A percentile compares a stretch with the other conserved stretches of the same genome.
phyloP scores from a whole-genome alignment of 2,797 vertebrate species.

The Tragopan temminckii region DNA sequence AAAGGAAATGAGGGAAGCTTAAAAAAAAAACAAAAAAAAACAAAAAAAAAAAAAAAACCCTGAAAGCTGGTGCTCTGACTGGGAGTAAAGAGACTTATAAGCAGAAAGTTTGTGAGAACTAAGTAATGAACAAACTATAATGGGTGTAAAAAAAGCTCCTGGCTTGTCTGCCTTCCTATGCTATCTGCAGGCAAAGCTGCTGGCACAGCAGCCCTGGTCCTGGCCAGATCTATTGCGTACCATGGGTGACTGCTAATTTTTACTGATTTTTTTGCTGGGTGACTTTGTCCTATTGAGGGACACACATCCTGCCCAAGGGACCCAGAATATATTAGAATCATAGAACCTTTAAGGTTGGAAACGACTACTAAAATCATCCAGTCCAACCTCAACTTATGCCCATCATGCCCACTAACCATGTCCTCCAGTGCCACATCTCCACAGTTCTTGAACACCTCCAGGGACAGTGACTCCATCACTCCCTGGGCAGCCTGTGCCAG shows the following conservation, averaged over 20 bases:
- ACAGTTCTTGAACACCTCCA: too few relatives aligned
- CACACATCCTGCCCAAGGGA: too few relatives aligned
- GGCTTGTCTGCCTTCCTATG: background rate
- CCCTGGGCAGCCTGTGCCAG: too few relatives aligned
- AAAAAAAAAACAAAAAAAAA: fast-evolving
- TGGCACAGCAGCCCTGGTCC: background rate
- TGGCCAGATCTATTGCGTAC: background rate
- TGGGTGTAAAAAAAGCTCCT: background rate
- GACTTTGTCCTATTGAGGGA: background rate
- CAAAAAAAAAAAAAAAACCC: background rate
- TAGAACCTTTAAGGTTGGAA: too few relatives aligned
- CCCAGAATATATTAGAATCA: too few relatives aligned
- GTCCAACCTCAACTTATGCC: too few relatives aligned
- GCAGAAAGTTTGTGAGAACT: background rate
- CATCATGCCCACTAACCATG: too few relatives aligned
- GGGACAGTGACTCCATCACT: too few relatives aligned
- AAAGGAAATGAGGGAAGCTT: background rate
- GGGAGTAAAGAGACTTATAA: background rate
- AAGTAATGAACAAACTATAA: background rate
- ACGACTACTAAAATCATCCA: too few relatives aligned
- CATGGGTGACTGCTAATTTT: background rate
- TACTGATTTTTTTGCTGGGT: background rate
- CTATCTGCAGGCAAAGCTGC: background rate
- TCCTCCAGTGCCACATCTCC: too few relatives aligned
- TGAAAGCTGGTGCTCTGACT: conserved; percentile 5